A percentile compares a stretch with the other conserved stretches of the same genome.
Conservation (phyloP, 1,140 invertebrate genomes). For the Brachionus paranguensis region DNA sequence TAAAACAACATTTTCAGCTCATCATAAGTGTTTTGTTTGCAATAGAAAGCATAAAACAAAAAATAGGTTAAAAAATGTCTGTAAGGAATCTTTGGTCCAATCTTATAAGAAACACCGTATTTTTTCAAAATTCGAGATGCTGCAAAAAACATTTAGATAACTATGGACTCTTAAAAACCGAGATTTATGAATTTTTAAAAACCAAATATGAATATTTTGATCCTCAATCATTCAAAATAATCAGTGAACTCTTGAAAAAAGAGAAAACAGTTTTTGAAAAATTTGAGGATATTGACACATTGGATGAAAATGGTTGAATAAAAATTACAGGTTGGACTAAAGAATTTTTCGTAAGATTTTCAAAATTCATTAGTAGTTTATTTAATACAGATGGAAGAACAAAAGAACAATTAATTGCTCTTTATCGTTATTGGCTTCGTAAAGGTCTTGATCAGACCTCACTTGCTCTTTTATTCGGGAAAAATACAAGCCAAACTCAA, state of each 20-base stretch:
- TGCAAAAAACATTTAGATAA: constrained; percentile 31
- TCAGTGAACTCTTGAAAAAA: background rate
- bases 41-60: constrained; percentile 12
- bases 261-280: constrained; percentile 1
- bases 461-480: background rate
- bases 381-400: background rate
- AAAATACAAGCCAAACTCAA: background rate
- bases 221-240: constrained; percentile 1
- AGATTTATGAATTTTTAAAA: constrained; percentile 4
- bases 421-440: constrained; percentile 22
- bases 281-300: background rate
- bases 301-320: background rate
- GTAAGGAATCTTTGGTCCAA: constrained; percentile 5
- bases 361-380: constrained; percentile 19
- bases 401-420: constrained; percentile 21
- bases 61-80: background rate
- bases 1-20: constrained; percentile 8
- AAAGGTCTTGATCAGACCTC: background rate
- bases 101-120: background rate
- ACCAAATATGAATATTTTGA: constrained; percentile 20
- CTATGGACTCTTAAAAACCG: background rate
- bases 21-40: constrained; percentile 20
- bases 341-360: background rate
- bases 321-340: constrained; percentile 25
- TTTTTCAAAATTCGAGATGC: constrained; percentile 16